phyloP scores from a whole-genome alignment of 2,888 invertebrate genomes.

The Eudemis profundana region DNA sequence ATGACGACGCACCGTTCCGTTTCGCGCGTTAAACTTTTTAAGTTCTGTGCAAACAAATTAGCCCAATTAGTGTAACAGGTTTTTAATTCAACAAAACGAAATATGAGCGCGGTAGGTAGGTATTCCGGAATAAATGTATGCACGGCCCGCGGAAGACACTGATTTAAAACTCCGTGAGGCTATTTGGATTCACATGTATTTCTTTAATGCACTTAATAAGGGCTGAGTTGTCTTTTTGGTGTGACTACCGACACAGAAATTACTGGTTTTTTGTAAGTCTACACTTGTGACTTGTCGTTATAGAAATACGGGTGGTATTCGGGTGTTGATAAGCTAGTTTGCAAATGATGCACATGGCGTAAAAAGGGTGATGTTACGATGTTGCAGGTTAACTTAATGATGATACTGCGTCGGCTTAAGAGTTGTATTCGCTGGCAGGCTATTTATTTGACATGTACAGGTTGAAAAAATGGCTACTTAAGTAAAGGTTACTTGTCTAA shows the following conservation, averaged over 20 bases:
- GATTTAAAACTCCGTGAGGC: conserved; percentile 28
- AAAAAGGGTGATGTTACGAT: conserved; percentile 8
- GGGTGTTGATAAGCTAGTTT: background rate
- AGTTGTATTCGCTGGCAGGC: background rate
- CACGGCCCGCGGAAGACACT: conserved; percentile 28
- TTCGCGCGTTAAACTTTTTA: conserved; percentile 2
- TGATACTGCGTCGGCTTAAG: conserved; percentile 4
- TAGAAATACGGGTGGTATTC: background rate
- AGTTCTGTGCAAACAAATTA: conserved; percentile 24
- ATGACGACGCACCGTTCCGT: background rate
- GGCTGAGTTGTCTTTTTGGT: conserved; percentile 10
- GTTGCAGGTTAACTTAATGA: conserved; percentile 4
- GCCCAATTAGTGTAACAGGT: conserved; percentile 37
- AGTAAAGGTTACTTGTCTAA: no score
- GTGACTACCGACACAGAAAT: conserved; percentile 16
- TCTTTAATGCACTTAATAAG: conserved; percentile 34
- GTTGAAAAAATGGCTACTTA: no score
- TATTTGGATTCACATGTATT: conserved; percentile 25
- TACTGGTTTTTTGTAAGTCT: background rate
- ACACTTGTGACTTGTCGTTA: background rate
- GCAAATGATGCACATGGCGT: background rate
- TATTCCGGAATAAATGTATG: conserved; percentile 34
- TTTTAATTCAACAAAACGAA: conserved; percentile 31
- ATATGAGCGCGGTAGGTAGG: conserved; percentile 36
- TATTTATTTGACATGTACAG: background rate